Percentiles rank a stretch among this genome's conserved stretches.
phyloP scores from a whole-genome alignment of 2,888 invertebrate genomes.

The Watsonalla cultraria region DNA sequence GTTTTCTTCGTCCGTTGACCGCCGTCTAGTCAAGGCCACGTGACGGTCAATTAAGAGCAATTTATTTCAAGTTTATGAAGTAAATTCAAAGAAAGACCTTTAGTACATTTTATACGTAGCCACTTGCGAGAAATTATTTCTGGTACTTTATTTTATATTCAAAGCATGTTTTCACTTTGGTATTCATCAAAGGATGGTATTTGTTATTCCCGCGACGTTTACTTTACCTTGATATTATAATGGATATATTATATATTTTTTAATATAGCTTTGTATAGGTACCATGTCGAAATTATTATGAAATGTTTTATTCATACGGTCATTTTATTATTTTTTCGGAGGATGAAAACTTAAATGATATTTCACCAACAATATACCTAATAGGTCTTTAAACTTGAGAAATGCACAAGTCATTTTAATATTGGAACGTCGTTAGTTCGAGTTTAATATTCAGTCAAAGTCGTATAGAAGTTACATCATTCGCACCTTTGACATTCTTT shows the following conservation, averaged over 20 bases:
- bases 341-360: no score
- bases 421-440: background rate
- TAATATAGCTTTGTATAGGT: background rate
- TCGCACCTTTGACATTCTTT: no score
- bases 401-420: background rate
- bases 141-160: conserved; percentile 6
- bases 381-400: no score
- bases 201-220: conserved; percentile 23
- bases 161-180: conserved; percentile 24
- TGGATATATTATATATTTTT: background rate
- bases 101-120: background rate
- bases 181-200: conserved; percentile 25
- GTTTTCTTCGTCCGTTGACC: conserved; percentile 58
- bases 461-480: no score
- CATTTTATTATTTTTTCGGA: background rate
- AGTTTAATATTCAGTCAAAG: background rate
- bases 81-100: conserved; percentile 3
- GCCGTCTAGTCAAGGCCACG: conserved; percentile 44
- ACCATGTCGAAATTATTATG: background rate
- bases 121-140: conserved; percentile 1
- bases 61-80: conserved; percentile 20
- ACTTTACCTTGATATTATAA: background rate
- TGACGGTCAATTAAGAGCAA: conserved; percentile 34
- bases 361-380: background rate
- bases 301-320: conserved; percentile 1